phyloP scores from a whole-genome alignment of 2,113 vertebrate species.

The Bos javanicus region DNA sequence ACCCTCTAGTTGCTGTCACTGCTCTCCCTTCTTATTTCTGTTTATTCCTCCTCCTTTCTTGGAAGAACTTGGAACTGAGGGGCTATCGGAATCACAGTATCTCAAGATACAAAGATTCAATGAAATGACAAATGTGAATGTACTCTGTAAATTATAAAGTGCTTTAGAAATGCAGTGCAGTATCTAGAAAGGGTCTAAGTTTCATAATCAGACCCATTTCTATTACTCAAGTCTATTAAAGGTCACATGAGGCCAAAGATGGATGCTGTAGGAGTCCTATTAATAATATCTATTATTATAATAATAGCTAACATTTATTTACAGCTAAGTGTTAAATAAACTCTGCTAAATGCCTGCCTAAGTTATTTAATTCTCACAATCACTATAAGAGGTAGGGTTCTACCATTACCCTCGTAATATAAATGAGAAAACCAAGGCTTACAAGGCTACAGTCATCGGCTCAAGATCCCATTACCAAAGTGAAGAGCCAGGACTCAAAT shows the following conservation, averaged over 20 bases:
- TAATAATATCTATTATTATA: not conserved
- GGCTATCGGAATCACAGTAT: not conserved
- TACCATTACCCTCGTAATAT: not conserved
- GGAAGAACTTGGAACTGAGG: not conserved
- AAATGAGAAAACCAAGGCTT: slow-evolving; percentile 18
- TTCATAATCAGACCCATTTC: slow-evolving; percentile 7
- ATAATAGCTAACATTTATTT: not conserved
- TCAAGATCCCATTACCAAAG: not conserved
- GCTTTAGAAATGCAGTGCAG: not conserved
- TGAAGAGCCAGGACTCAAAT: not conserved
- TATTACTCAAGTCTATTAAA: not conserved
- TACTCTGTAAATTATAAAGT: not conserved
- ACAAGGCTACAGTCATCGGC: not conserved
- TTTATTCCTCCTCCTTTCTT: not conserved
- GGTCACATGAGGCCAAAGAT: not conserved
- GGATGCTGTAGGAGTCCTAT: not conserved
- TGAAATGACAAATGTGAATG: not conserved
- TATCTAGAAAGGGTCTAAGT: not conserved
- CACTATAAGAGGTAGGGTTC: not conserved
- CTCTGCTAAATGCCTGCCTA: not conserved
- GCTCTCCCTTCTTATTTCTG: not conserved
- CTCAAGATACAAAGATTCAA: not conserved
- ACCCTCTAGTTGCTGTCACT: not conserved
- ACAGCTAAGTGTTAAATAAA: not conserved
- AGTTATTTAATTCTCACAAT: not conserved